Evolutionary conservation across 2,888 invertebrate genomes (phyloP), one percentile per base, ranked within the genome.

Genomic region (Pammene fasciana): DNA sequence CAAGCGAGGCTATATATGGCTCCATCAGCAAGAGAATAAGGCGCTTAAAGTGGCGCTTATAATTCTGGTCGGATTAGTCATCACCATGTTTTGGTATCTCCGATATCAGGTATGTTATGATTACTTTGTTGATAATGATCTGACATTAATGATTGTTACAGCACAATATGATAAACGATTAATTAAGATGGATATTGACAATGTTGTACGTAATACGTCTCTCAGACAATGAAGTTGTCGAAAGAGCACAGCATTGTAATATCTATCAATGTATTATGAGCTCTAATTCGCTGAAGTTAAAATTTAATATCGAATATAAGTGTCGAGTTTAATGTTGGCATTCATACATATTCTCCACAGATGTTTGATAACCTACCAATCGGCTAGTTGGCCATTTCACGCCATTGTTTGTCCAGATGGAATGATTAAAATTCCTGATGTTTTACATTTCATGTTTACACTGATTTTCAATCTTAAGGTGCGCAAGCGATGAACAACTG

Each of bases 11-110:
- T 93, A 94, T 73, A 77, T 88, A 11, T 96, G 96, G 96, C 85
- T 96, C 0, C 94, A 95, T 79, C 95, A 96, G 77, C 96, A 96
- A 78, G 96, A 96, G 75, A 96, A 96, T 81, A 95, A 96, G 79
- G 95, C 94, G 4, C 85, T 96, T 0, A 96, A 96, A 85, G 90
- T 96, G 55, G 93, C 94, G 18, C 84, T 96, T 1, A 94, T 96
- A 43, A 93, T 96, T 66, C 88, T 96, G 57, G 92, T 95, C 41
- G 94, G 95, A 57, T 92, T 95, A 72, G 94, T 96, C 68, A 92
- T 96, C 71, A 93, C 94, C 18, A 94, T 96, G 94, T 95, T 95
- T 82, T 96, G 95, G 95, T 96, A 96, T 82, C 93, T 96, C 50
- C 94, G 95, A 79, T 94, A 94, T 85, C 95, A 96, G 88, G 95